These are phyloP conservation scores for Discoglossus pictus DNA, from an alignment of 2,797 vertebrate species.

Conservation along the genomic window DNA sequence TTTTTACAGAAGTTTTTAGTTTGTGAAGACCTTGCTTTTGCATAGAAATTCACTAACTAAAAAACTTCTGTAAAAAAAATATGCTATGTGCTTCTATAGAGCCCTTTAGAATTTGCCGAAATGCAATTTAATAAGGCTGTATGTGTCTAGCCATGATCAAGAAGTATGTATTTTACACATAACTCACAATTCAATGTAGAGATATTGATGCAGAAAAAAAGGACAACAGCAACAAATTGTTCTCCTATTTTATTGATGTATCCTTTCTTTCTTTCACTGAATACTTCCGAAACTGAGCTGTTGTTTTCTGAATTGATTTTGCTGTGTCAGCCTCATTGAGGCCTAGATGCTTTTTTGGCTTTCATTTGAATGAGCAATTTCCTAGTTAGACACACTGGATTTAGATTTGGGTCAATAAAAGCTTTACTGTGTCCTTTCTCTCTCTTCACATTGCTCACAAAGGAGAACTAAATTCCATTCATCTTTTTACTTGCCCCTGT, in stretches of 20 bases:
- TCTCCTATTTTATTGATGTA: slow-evolving; percentile 42
- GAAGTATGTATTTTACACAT: slow-evolving; percentile 11
- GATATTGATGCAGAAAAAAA: slow-evolving; percentile 9
- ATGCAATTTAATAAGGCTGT: too few species aligned
- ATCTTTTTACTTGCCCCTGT: slow-evolving; percentile 72
- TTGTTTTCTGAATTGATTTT: slow-evolving; percentile 75
- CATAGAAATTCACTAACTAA: too few species aligned
- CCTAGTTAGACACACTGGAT: slow-evolving; percentile 75
- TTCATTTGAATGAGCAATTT: slow-evolving; percentile 77
- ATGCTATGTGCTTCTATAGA: too few species aligned
- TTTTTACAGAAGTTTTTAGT: too few species aligned
- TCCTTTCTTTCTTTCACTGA: slow-evolving; percentile 51
- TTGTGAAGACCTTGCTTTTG: too few species aligned
- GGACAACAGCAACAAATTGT: slow-evolving; percentile 40
- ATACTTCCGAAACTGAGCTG: slow-evolving; percentile 63
- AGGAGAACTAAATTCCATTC: slow-evolving; percentile 73
- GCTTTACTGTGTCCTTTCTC: slow-evolving; percentile 74
- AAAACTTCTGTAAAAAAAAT: too few species aligned
- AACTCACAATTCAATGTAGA: slow-evolving; percentile 16
- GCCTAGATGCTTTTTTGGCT: slow-evolving; percentile 70
- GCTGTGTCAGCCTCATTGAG: slow-evolving; percentile 68
- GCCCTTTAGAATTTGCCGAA: too few species aligned
- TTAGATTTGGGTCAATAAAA: slow-evolving; percentile 77
- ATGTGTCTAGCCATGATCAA: too few species aligned
- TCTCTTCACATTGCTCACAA: slow-evolving; percentile 72